Evolutionary conservation across 2,113 vertebrate genomes (phyloP), one percentile per base, ranked within the genome.

Genomic region (Pionites leucogaster): DNA sequence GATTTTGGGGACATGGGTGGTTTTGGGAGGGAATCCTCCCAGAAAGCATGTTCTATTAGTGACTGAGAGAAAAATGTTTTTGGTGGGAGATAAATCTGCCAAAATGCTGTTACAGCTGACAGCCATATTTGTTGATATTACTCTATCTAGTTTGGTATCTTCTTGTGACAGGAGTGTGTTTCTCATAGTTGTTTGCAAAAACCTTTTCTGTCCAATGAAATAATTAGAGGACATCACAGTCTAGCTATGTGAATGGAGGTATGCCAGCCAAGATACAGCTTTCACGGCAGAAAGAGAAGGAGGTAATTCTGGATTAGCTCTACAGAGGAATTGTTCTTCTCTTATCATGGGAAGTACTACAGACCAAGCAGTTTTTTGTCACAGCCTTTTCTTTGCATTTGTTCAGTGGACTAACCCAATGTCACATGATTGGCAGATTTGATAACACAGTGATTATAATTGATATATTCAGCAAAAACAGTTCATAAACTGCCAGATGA

Each of bases 401-500:
- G 42, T 39, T 89, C n/a, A 68, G 11, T 52, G 31, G 59, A n/a
- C 24, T 44, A 89, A 71, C 47, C 31, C 35, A 39, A 17, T 68
- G 57, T 71, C 68, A 89, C 3, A 1, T 35, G 60, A 90, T 27
- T 78, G 53, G 41, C 49, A 76, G 37, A 76, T 72, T 70, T 86
- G 52, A 89, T 86, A 83, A 68, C 37, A 59, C 20, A 12, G 31
- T 83, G 47, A 82, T 71, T 78, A 44, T 68, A 89, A 83, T 72
- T 86, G 68, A 82, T 89, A 63, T 9, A 53, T 75, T 78, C 57
- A 86, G 31, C 8, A 80, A 42, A 80, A 86, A 12, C 47, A 41
- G 37, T 41, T 76, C 44, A 72, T 70, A 80, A 82, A 63, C 16
- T 89, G 52, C n/a, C 52, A 79, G n/a, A 75, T 89, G 86, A 92